A percentile compares a stretch with the other conserved stretches of the same genome.
Conservation (phyloP, 2,797 vertebrate species). For the Emys orbicularis region DNA sequence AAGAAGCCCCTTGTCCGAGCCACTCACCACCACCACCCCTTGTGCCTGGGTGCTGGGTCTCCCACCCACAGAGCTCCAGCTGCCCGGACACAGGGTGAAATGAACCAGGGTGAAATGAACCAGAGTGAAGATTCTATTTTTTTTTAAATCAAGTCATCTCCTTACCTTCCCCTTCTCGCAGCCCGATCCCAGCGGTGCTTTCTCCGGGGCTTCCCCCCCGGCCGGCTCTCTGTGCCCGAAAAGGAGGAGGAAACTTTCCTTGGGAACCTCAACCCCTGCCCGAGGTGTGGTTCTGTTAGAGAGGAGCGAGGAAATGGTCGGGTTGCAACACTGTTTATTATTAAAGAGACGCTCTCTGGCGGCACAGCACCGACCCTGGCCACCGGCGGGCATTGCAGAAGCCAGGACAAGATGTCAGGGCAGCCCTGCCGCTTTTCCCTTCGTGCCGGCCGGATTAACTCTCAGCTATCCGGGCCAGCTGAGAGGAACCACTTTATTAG, state of each 20-base stretch:
- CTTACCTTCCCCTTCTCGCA: not conserved
- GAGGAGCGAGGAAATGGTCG: not conserved
- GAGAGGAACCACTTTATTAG: too few species aligned
- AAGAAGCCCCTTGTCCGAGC: not conserved
- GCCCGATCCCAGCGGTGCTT: not conserved
- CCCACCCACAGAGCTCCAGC: not conserved
- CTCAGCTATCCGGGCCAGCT: not conserved
- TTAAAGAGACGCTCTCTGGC: not conserved
- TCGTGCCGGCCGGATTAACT: not conserved
- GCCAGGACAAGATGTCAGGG: not conserved
- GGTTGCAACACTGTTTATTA: not conserved
- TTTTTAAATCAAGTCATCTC: too few species aligned
- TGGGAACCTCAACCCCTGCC: not conserved
- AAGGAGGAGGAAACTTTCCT: accelerated
- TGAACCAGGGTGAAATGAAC: not conserved
- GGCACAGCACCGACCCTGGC: not conserved
- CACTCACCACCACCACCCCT: too few species aligned
- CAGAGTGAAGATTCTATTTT: too few species aligned
- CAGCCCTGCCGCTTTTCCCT: not conserved
- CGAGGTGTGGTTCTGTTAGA: not conserved
- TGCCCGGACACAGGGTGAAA: not conserved
- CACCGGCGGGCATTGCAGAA: not conserved
- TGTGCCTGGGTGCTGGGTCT: too few species aligned
- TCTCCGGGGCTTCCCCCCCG: accelerated
- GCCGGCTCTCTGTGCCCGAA: too few species aligned